Conservation (phyloP, 2,113 vertebrate genomes). For the Passer montanus region DNA sequence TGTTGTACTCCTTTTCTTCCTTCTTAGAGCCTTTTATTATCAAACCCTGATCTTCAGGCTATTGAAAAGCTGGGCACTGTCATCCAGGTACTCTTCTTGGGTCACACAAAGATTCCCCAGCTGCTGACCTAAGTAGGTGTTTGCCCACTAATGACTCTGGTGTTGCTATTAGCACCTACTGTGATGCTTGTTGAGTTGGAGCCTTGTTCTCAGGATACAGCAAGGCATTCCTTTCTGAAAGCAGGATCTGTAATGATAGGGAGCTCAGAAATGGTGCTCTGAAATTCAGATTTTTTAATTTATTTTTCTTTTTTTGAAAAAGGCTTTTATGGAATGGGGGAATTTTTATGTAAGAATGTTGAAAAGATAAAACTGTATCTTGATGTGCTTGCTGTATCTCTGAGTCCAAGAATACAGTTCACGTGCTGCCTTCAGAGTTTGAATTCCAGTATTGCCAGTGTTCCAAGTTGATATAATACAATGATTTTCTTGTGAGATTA, state of each 20-base stretch:
- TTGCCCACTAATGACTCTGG: not conserved
- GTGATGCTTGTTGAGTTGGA: not conserved
- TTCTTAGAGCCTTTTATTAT: not conserved
- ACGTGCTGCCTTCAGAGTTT: not conserved
- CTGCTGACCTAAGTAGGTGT: not conserved
- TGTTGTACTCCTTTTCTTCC: not conserved
- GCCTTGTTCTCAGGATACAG: not conserved
- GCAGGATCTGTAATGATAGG: not conserved
- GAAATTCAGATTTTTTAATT: not conserved
- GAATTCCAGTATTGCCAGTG: conserved; percentile 38
- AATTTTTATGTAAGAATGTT: not conserved
- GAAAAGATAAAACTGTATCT: not conserved
- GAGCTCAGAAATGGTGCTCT: not conserved
- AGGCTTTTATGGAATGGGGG: not conserved
- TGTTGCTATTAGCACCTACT: not conserved
- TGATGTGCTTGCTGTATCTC: not conserved
- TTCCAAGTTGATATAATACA: conserved; percentile 24
- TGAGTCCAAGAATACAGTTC: conserved; percentile 30
- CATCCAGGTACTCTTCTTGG: not conserved
- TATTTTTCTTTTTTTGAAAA: not conserved
- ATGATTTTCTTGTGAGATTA: conserved; percentile 52
- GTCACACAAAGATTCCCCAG: not conserved
- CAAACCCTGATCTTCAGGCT: not conserved
- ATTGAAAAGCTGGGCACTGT: not conserved
- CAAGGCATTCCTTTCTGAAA: not conserved